Percentiles rank a stretch among this genome's conserved stretches.
Conservation (phyloP, 2,888 invertebrate genomes). For the Drosophila antonietae region DNA sequence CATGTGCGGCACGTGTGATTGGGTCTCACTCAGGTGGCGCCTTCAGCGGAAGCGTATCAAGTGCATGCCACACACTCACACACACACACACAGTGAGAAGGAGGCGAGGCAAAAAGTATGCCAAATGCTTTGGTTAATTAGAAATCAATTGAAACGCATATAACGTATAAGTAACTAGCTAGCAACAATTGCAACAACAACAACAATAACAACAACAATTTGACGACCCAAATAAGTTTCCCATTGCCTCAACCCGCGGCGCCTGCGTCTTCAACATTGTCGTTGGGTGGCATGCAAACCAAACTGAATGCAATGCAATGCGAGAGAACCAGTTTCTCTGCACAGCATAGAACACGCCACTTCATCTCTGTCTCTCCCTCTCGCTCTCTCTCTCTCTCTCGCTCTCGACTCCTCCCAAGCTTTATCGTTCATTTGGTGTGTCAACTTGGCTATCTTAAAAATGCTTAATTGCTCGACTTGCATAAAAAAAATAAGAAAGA, state of each 20-base stretch:
- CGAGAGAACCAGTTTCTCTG: slow-evolving; percentile 57
- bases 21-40: slow-evolving; percentile 36
- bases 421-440: slow-evolving; percentile 21
- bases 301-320: slow-evolving; percentile 23
- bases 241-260: slow-evolving; percentile 34
- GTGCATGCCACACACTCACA: slow-evolving; percentile 47
- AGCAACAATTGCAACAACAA: slow-evolving; percentile 17
- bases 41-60: slow-evolving; percentile 67
- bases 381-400: neutral
- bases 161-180: slow-evolving; percentile 38
- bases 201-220: slow-evolving; percentile 48
- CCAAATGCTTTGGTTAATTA: slow-evolving; percentile 63
- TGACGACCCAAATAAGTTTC: slow-evolving; percentile 66
- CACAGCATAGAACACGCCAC: neutral
- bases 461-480: slow-evolving; percentile 59
- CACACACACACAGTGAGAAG: slow-evolving; percentile 10
- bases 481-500: slow-evolving; percentile 21
- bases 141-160: slow-evolving; percentile 72
- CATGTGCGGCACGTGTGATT: slow-evolving; percentile 50
- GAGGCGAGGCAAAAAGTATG: slow-evolving; percentile 33
- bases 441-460: slow-evolving; percentile 58
- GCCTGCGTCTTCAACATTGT: slow-evolving; percentile 14
- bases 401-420: neutral
- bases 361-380: neutral
- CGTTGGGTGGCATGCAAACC: slow-evolving; percentile 68